A percentile compares a stretch with the other conserved stretches of the same genome.
Conservation (phyloP, 2,797 vertebrate genomes). For the Iguana delicatissima region DNA sequence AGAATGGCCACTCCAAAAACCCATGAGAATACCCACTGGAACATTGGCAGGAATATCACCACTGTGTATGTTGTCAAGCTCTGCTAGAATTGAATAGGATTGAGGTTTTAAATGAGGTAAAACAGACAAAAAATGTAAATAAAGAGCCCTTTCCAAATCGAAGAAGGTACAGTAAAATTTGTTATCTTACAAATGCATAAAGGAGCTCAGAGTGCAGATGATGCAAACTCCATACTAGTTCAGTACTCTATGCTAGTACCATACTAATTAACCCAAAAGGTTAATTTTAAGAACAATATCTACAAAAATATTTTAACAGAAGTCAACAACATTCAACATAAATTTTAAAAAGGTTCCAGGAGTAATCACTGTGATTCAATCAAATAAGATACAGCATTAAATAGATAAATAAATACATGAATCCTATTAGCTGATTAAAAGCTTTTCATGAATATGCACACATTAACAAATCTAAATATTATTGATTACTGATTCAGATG, state of each 20-base stretch:
- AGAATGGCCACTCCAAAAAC: too few species aligned
- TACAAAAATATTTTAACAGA: neutral
- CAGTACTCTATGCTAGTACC: constrained; percentile 1
- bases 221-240: constrained; percentile 75
- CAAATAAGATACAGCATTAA: neutral
- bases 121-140: constrained; percentile 6
- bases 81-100: too few species aligned
- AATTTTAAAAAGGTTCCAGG: neutral
- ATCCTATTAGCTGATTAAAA: neutral
- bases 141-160: neutral
- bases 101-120: neutral
- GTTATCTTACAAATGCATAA: constrained; percentile 81
- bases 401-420: neutral
- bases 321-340: neutral
- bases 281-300: neutral
- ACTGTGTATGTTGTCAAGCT: too few species aligned
- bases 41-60: too few species aligned
- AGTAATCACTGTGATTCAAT: neutral
- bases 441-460: neutral
- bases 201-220: constrained; percentile 1
- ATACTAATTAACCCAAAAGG: neutral
- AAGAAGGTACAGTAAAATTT: constrained; percentile 73
- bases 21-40: too few species aligned
- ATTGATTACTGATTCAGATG: neutral
- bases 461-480: neutral